These are phyloP conservation scores for Asobara japonica DNA, from an alignment of 1,140 invertebrate genomes.

Conservation along the genomic window DNA sequence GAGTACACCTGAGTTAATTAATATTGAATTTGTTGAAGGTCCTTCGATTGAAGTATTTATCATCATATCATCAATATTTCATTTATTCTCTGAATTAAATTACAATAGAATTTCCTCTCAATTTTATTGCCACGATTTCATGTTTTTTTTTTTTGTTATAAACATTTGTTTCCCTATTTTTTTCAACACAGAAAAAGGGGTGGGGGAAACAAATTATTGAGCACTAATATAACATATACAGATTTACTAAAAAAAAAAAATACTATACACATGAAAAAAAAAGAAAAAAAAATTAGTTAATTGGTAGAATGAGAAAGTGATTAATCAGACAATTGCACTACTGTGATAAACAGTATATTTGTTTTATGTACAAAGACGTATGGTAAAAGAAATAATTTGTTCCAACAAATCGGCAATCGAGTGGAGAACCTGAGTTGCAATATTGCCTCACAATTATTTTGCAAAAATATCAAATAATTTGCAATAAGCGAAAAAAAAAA, in stretches of 20 bases:
- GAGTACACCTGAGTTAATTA: conserved; percentile 10
- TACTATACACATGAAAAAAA: neutral
- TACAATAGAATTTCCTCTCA: neutral
- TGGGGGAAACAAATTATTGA: neutral
- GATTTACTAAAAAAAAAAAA: neutral
- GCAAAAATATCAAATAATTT: no score
- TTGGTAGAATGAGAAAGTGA: neutral
- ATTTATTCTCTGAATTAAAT: neutral
- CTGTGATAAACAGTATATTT: neutral
- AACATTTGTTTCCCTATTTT: neutral
- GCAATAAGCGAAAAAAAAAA: no score
- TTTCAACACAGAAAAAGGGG: neutral
- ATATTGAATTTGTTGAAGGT: conserved; percentile 8
- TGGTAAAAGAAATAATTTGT: conserved; percentile 10
- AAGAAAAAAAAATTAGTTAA: neutral
- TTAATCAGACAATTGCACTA: conserved; percentile 7
- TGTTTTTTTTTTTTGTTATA: neutral
- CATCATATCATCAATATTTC: conserved; percentile 17
- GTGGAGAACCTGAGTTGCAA: neutral
- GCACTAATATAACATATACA: neutral
- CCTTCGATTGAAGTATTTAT: conserved; percentile 16
- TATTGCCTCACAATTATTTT: neutral
- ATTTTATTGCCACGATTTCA: conserved; percentile 29
- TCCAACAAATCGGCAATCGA: neutral
- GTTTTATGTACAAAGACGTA: neutral